A percentile compares a stretch with the other conserved stretches of the same genome.
Evolutionary conservation across 2,797 vertebrate genomes (phyloP).

Genomic region (Manis pentadactyla): DNA sequence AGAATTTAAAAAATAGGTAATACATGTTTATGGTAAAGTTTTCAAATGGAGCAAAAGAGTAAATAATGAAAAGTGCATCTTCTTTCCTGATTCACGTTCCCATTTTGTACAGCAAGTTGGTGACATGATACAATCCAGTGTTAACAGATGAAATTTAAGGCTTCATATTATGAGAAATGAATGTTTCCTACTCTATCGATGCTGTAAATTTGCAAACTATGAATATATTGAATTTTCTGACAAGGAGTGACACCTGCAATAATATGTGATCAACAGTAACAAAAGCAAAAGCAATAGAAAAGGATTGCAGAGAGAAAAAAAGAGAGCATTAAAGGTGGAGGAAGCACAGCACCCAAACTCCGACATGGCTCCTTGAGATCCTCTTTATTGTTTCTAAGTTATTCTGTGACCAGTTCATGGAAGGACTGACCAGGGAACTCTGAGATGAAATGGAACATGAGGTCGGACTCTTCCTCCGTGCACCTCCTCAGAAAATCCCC

Average conservation of each 20-base stretch:
- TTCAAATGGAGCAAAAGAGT: neutral
- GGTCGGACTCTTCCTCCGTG: neutral
- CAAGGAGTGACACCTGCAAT: neutral
- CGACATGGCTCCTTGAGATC: accelerated
- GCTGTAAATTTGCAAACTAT: neutral
- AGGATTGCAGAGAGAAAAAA: neutral
- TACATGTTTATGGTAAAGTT: neutral
- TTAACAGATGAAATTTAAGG: neutral
- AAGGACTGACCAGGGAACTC: neutral
- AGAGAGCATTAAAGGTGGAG: neutral
- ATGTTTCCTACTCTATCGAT: neutral
- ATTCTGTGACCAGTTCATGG: neutral
- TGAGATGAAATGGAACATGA: neutral
- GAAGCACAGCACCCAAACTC: neutral
- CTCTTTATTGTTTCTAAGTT: neutral
- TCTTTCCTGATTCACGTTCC: neutral
- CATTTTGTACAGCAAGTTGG: neutral
- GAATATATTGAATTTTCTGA: neutral
- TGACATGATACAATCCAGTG: neutral
- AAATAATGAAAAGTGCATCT: neutral
- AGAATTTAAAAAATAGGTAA: neutral
- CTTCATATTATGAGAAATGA: neutral
- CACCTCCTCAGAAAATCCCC: neutral
- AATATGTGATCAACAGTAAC: neutral
- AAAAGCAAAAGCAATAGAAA: neutral